Evolutionary conservation across 2,888 invertebrate genomes (phyloP).

Genomic region (Linnaemya vulpina): DNA sequence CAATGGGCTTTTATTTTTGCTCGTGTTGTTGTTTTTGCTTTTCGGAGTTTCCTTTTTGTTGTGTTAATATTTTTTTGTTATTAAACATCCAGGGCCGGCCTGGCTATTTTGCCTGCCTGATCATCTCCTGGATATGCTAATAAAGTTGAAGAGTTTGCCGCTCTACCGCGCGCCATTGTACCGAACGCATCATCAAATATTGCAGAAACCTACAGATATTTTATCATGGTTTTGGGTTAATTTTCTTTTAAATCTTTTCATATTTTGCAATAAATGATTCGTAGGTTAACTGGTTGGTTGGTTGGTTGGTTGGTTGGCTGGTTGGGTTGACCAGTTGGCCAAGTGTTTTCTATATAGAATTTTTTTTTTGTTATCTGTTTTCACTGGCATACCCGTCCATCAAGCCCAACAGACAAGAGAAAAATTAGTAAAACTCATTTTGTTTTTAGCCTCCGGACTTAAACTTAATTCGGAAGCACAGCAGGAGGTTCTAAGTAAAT

Average conservation of each 20-base stretch:
- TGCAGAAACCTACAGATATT: slow-evolving; percentile 49
- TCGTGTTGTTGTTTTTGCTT: slow-evolving; percentile 28
- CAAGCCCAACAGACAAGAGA: slow-evolving; percentile 77
- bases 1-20: slow-evolving; percentile 75
- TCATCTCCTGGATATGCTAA: slow-evolving; percentile 74
- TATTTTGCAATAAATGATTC: slow-evolving; percentile 61
- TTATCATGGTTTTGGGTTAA: slow-evolving; percentile 38
- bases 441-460: slow-evolving; percentile 88
- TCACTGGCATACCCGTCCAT: slow-evolving; percentile 73
- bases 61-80: slow-evolving; percentile 44
- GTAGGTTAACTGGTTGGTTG: slow-evolving; percentile 69
- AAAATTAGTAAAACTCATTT: slow-evolving; percentile 84
- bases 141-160: slow-evolving; percentile 57
- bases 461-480: slow-evolving; percentile 89
- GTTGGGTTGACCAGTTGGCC: slow-evolving; percentile 35
- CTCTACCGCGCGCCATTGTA: slow-evolving; percentile 60
- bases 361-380: slow-evolving; percentile 35
- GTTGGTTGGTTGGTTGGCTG: not conserved
- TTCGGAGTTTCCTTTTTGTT: slow-evolving; percentile 34
- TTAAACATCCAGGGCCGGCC: slow-evolving; percentile 16
- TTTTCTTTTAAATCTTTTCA: slow-evolving; percentile 55
- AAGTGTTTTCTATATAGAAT: not conserved
- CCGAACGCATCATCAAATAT: slow-evolving; percentile 58
- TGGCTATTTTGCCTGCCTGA: slow-evolving; percentile 35
- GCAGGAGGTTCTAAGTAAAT: slow-evolving; percentile 86